phyloP scores from a whole-genome alignment of 53 echinoderm and acorn worm species.

The Astropecten irregularis region DNA sequence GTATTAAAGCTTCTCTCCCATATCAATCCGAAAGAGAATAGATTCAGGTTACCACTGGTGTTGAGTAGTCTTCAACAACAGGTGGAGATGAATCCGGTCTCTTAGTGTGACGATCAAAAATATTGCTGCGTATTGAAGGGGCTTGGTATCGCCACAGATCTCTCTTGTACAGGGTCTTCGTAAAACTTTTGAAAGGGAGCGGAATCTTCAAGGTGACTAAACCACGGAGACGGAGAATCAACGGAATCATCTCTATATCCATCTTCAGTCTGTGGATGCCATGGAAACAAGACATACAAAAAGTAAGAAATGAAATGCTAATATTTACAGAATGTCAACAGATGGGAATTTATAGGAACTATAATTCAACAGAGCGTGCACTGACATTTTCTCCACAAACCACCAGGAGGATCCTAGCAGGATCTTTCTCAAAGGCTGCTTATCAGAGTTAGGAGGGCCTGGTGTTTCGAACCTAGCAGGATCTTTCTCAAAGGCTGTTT shows the following conservation, averaged over 20 bases:
- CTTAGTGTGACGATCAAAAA: constrained; percentile 42
- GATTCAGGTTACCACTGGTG: constrained; percentile 44
- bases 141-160: constrained; percentile 40
- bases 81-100: constrained; percentile 39
- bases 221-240: constrained; percentile 19
- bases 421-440: too few species aligned
- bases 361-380: too few species aligned
- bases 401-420: too few species aligned
- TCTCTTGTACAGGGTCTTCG: neutral
- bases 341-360: too few species aligned
- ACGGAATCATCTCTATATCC: constrained; percentile 40
- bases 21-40: too few species aligned
- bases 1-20: too few species aligned
- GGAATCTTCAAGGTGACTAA: constrained; percentile 22
- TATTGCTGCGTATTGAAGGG: constrained; percentile 9
- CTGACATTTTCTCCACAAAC: too few species aligned
- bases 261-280: constrained; percentile 43
- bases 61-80: constrained; percentile 6
- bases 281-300: neutral
- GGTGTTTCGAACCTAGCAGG: too few species aligned
- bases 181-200: neutral
- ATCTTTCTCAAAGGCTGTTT: too few species aligned
- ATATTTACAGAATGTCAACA: too few species aligned
- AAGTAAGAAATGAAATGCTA: neutral
- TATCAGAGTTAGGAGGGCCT: too few species aligned